Percentiles rank a stretch among this genome's conserved stretches.
Conservation (phyloP, 2,797 vertebrate genomes). For the Cephalopachus bancanus region DNA sequence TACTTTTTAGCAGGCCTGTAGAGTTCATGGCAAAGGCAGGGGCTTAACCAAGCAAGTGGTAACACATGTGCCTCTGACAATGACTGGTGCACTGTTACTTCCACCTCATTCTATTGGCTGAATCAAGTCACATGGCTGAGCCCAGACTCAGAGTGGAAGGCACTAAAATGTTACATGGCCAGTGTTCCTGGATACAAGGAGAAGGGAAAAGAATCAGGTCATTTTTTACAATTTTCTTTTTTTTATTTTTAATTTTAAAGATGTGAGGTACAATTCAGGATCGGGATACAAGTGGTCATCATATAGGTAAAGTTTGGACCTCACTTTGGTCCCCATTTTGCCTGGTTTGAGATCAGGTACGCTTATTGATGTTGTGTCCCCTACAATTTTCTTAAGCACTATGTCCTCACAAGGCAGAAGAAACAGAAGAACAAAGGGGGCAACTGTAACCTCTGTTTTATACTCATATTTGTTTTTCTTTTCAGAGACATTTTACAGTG, state of each 20-base stretch:
- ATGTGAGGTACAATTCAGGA: too few species aligned
- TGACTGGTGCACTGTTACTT: background rate
- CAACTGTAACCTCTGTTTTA: background rate
- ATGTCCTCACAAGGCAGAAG: too few species aligned
- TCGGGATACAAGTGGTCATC: too few species aligned
- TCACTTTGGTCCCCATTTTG: too few species aligned
- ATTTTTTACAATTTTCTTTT: background rate
- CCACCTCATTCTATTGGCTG: background rate
- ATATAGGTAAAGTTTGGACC: too few species aligned
- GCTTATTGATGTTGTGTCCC: too few species aligned
- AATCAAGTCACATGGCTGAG: background rate
- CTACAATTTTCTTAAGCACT: too few species aligned
- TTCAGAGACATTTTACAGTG: constrained; percentile 93
- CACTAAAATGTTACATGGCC: background rate
- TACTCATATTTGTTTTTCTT: constrained; percentile 48
- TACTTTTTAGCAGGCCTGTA: background rate
- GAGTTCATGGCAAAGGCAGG: background rate
- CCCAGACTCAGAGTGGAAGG: background rate
- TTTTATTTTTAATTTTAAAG: too few species aligned
- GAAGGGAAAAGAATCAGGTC: background rate
- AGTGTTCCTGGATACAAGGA: background rate
- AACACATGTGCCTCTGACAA: background rate
- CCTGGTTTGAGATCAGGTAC: too few species aligned
- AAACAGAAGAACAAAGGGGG: background rate
- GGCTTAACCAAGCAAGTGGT: background rate